Base-by-base conservation (phyloP, 1,140 invertebrate species). In the Harlomillsia oculata region DNA sequence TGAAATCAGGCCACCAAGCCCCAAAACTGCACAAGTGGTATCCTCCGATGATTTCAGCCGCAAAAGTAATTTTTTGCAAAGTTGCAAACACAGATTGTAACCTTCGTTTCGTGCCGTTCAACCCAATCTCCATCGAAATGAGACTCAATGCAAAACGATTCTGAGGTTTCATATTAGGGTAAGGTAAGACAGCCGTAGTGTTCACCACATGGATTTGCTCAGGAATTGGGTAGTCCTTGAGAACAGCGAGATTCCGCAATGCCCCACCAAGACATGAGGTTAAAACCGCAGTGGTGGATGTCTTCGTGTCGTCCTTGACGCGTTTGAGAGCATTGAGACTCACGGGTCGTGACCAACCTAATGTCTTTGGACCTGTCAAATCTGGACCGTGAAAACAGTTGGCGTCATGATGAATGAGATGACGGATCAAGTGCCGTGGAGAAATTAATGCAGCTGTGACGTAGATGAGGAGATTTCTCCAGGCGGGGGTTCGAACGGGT, bases 361-460 rank as follows among this genome's bases (percentile, higher is more conserved):
- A 18, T 5, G n/a, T 53, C 18, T 63, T 63, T 30, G 57, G 57
- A 5, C 62, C 62, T 11, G 36, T 50, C 43, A 64, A 45, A 14
- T 23, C 20, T 40, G 44, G 20, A 6, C 62, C 62, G 29, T 64
- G 62, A 43, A 60, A 64, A 34, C 58, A 60, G 32, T 64, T 64
- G 20, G 41, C 46, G 30, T 64, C 62, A n/a, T 43, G 21, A 3
- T 60, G 39, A 32, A 56, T n/a, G n/a, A 59, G 28, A 6, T 54
- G 46, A 28, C 45, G 53, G 18, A 64, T 53, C 34, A 64, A 49
- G 21, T 30, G 41, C 25, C 58, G 13, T 5, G 59, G 53, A 13
- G 53, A 53, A 21, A 45, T 29, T 1, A 59, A n/a, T 25, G 45
- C 25, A 4, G 51, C 40, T 3, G 46, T 28, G 3, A 40, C 9